Evolutionary conservation across 2,888 invertebrate species (phyloP).

Genomic region (Megastigmus dorsalis): DNA sequence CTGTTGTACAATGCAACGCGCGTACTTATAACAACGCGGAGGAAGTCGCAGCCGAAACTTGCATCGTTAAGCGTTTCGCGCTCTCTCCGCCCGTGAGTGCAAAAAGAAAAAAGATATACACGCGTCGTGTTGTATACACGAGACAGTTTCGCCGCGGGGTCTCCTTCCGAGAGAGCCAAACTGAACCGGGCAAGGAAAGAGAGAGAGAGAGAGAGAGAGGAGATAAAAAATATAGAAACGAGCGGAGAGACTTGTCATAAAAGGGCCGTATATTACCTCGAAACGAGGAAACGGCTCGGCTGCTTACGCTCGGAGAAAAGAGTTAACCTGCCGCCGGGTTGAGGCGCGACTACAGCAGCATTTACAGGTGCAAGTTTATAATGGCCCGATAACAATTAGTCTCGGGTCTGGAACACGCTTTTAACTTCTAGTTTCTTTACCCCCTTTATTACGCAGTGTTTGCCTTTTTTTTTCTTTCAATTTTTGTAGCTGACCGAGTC

Average conservation of each 20-base stretch:
- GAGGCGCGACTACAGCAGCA: slow-evolving; percentile 13
- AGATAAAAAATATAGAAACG: slow-evolving; percentile 39
- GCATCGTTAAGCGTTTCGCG: slow-evolving; percentile 49
- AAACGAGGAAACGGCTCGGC: slow-evolving; percentile 54
- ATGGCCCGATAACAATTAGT: slow-evolving; percentile 65
- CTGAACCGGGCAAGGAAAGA: slow-evolving; percentile 34
- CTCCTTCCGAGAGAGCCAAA: neutral
- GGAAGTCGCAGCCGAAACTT: slow-evolving; percentile 18
- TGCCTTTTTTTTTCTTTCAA: neutral
- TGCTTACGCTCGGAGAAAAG: slow-evolving; percentile 23
- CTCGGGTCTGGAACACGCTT: slow-evolving; percentile 50
- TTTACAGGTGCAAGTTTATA: slow-evolving; percentile 62
- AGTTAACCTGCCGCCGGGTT: slow-evolving; percentile 10
- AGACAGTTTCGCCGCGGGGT: slow-evolving; percentile 17
- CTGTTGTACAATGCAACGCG: neutral
- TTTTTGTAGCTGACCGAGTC: neutral
- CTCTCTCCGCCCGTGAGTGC: too few relatives aligned
- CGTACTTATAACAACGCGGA: too few relatives aligned
- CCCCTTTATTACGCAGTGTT: neutral
- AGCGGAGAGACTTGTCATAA: slow-evolving; percentile 58
- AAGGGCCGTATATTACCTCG: slow-evolving; percentile 63
- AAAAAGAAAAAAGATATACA: slow-evolving; percentile 16
- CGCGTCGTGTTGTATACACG: neutral
- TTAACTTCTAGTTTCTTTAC: slow-evolving; percentile 5
- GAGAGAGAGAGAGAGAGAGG: slow-evolving; percentile 25